Base-by-base conservation (phyloP, 2,888 invertebrate species). In the Acleris literana region DNA sequence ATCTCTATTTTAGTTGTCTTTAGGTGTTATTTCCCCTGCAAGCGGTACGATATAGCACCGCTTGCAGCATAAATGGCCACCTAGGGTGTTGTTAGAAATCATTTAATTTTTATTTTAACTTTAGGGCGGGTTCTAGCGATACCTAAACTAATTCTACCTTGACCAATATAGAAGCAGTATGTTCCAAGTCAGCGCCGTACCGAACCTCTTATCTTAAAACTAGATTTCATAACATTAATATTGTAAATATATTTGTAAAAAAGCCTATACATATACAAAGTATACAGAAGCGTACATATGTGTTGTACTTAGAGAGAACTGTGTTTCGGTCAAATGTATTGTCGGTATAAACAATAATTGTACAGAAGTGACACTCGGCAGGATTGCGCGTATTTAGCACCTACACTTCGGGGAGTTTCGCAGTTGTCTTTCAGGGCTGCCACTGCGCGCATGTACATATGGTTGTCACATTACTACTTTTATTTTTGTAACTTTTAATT, bases 71-170 rank as follows among this genome's bases (percentile, higher is more conserved):
- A 46, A 16, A 17, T 2, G 46, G 46, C 17, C 6, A 44, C 17
- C 2, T 17, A 46, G n/a, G 18, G 25, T 22, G 57, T 58, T 72
- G 76, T 74, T 70, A 73, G 72, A 68, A 69, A 39, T 39, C 13
- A 39, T 39, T 39, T 73, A 17, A 22, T 29, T 64, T 65, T 51
- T 74, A 78, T 79, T 39, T 39, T 79, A 76, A 79, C 77, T 76
- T 76, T 66, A 71, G 79, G 85, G 84, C 85, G 86, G 87, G 84
- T 72, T 85, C 91, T 92, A 91, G 91, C 91, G 91, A 86, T 83
- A 82, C 80, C 90, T 91, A 92, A 82, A 81, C 89, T 90, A 89
- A 78, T 72, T 58, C 83, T 83, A 82, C 81, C 72, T 74, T 74
- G 75, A 53, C 76, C 74, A 73, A 70, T 75, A 72, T 71, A 72